Evolutionary conservation across 1,140 invertebrate species (phyloP).

Genomic region (Panulirus ornatus): DNA sequence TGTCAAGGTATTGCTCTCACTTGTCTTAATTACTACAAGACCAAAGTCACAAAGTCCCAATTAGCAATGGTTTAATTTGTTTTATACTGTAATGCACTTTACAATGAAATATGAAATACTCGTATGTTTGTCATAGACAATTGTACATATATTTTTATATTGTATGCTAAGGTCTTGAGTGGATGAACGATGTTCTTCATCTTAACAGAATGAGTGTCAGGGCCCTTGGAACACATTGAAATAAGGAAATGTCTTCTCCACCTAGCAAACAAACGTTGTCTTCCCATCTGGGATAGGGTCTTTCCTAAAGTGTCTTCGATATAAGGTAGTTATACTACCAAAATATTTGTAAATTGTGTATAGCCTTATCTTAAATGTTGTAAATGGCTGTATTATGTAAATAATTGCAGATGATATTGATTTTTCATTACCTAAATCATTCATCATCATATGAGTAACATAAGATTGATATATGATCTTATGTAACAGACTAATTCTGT

Average conservation of each 20-base stretch:
- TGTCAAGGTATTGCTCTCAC: slow-evolving; percentile 55
- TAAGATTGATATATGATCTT: too few species aligned
- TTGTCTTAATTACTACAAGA: slow-evolving; percentile 63
- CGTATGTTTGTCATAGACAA: slow-evolving; percentile 71
- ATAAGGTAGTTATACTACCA: slow-evolving; percentile 53
- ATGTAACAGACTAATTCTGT: too few species aligned
- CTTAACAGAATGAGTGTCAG: slow-evolving; percentile 51
- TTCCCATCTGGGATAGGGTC: slow-evolving; percentile 63
- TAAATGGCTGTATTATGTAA: slow-evolving; percentile 72
- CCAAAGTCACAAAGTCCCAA: slow-evolving; percentile 63
- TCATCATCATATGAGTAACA: too few species aligned
- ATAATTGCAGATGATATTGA: slow-evolving; percentile 70
- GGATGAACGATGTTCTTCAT: slow-evolving; percentile 60
- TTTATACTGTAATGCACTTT: slow-evolving; percentile 29
- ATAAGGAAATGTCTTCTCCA: slow-evolving; percentile 29
- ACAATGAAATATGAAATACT: slow-evolving; percentile 60
- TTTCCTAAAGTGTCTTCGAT: slow-evolving; percentile 65
- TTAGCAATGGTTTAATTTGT: slow-evolving; percentile 52
- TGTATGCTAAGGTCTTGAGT: slow-evolving; percentile 61
- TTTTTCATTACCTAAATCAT: too few species aligned
- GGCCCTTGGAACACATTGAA: slow-evolving; percentile 49
- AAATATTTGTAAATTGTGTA: slow-evolving; percentile 68
- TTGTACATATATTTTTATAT: slow-evolving; percentile 74
- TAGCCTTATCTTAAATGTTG: slow-evolving; percentile 65
- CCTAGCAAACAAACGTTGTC: slow-evolving; percentile 39